phyloP scores from a whole-genome alignment of 1,140 invertebrate species.

The Octopus sinensis region DNA sequence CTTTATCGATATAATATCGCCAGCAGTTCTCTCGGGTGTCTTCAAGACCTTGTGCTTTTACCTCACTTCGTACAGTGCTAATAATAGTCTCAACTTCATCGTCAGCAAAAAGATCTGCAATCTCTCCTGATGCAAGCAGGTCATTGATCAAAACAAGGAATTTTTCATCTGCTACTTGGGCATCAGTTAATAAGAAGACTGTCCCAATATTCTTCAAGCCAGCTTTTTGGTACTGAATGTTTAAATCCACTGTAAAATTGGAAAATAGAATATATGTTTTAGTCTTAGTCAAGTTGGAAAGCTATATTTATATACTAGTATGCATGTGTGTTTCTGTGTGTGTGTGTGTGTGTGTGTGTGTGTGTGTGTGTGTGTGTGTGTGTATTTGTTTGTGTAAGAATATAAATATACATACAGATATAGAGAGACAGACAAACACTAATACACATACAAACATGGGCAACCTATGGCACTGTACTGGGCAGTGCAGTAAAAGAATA shows the following conservation, averaged over 20 bases:
- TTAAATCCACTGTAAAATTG: constrained; percentile 67
- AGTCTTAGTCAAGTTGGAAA: too few relatives aligned
- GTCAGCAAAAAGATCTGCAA: constrained; percentile 90
- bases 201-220: constrained; percentile 90
- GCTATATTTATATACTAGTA: too few relatives aligned
- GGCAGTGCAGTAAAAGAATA: too few relatives aligned
- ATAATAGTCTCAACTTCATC: constrained; percentile 96
- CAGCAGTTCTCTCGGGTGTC: constrained; percentile 94
- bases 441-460: too few relatives aligned
- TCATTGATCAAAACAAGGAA: constrained; percentile 95
- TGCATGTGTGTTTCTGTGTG: too few relatives aligned
- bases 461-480: too few relatives aligned
- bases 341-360: too few relatives aligned
- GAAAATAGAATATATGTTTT: too few relatives aligned
- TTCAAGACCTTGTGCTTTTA: constrained; percentile 73
- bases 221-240: constrained; percentile 81
- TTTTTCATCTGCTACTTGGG: constrained; percentile 87
- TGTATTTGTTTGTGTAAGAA: too few relatives aligned
- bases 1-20: constrained; percentile 93
- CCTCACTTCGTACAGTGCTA: constrained; percentile 81
- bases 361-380: too few relatives aligned
- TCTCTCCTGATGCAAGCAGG: constrained; percentile 90
- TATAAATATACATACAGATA: too few relatives aligned
- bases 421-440: too few relatives aligned
- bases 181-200: constrained; percentile 95